Percentiles rank a stretch among this genome's conserved stretches.
These are phyloP conservation scores for Acanthurus lineatus DNA, from an alignment of 2,797 vertebrate species.

Conservation along the genomic window DNA sequence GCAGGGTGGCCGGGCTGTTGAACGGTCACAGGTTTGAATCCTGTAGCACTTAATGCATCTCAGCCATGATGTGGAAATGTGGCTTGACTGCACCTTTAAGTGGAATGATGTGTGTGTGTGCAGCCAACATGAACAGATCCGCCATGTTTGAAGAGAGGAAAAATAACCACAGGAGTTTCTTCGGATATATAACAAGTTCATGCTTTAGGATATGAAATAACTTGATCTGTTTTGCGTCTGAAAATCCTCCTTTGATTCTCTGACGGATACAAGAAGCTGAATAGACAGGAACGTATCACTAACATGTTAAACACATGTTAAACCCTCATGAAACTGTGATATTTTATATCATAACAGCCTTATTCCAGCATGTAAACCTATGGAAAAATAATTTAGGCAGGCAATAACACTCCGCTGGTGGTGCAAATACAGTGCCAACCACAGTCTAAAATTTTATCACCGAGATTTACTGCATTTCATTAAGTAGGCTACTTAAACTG, in stretches of 20 bases:
- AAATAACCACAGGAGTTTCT: neutral
- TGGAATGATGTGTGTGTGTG: neutral
- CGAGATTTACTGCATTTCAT: slow-evolving; percentile 66
- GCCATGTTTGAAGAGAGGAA: neutral
- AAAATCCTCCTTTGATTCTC: neutral
- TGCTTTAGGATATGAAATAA: neutral
- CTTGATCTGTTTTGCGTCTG: no score
- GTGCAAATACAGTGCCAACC: slow-evolving; percentile 10
- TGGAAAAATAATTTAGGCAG: slow-evolving; percentile 31
- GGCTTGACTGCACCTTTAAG: no score
- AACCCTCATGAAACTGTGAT: slow-evolving; percentile 24
- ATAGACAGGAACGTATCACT: neutral
- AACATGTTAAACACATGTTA: slow-evolving; percentile 32
- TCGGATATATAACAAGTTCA: neutral
- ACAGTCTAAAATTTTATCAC: slow-evolving; percentile 44
- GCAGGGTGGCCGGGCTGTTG: slow-evolving; percentile 54
- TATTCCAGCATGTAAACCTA: slow-evolving; percentile 51
- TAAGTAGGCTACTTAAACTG: slow-evolving; percentile 49
- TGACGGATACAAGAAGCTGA: no score
- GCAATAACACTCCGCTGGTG: slow-evolving; percentile 41
- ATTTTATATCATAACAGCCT: slow-evolving; percentile 30
- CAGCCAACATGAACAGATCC: neutral
- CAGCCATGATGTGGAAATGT: no score
- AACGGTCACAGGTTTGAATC: slow-evolving; percentile 32
- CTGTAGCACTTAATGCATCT: neutral